These are phyloP conservation scores for Chloroceryle aenea DNA, from an alignment of 2,113 vertebrate genomes.

Conservation along the genomic window DNA sequence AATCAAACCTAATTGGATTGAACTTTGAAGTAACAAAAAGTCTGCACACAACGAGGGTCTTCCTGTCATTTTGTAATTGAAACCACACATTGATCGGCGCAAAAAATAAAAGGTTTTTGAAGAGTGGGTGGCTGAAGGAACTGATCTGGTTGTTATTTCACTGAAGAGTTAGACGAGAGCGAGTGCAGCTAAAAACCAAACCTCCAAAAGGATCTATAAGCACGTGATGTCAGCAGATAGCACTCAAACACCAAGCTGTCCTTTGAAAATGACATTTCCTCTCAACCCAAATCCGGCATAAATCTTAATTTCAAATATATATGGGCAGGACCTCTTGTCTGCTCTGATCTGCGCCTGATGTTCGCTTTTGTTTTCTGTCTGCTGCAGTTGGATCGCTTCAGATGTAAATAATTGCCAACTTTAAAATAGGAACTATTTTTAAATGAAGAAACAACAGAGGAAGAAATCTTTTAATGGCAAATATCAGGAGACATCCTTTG, in stretches of 20 bases:
- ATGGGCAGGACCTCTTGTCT: not conserved
- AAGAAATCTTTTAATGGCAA: not conserved
- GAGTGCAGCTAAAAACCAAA: not conserved
- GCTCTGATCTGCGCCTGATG: not conserved
- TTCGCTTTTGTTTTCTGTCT: not conserved
- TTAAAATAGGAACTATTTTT: not conserved
- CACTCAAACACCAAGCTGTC: not conserved
- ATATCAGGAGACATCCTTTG: slow-evolving; percentile 6
- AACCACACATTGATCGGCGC: not conserved
- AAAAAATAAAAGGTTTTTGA: not conserved
- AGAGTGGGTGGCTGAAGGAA: not conserved
- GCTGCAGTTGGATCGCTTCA: not conserved
- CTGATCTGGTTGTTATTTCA: not conserved
- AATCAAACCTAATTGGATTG: slow-evolving; percentile 55
- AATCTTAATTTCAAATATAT: not conserved
- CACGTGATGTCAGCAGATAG: not conserved
- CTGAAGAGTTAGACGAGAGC: not conserved
- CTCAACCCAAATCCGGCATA: not conserved
- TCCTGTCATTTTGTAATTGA: slow-evolving; percentile 35
- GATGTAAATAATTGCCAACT: not conserved
- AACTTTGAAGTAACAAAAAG: slow-evolving; percentile 56
- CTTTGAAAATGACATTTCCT: not conserved
- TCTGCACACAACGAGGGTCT: slow-evolving; percentile 27
- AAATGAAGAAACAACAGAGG: not conserved
- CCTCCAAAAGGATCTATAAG: not conserved